Conservation (phyloP, 1,140 invertebrate genomes). For the Elymnias hypermnestra region DNA sequence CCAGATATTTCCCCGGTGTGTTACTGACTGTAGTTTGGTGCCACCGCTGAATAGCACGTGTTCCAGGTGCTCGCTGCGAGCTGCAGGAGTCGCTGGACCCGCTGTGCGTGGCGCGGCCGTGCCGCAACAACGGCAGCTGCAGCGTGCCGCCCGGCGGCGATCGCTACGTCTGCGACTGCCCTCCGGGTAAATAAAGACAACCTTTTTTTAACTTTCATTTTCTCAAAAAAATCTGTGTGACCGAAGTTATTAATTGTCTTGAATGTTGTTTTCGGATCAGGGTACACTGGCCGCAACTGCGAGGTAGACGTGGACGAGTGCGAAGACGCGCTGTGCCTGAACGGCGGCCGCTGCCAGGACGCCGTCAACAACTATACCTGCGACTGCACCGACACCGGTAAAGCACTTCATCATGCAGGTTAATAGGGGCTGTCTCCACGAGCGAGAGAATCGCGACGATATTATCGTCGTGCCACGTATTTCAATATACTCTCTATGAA, state of each 20-base stretch:
- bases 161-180: conserved; percentile 78
- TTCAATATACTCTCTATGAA: no score
- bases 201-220: background rate
- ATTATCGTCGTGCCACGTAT: no score
- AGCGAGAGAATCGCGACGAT: no score
- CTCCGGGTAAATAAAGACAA: conserved; percentile 59
- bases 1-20: no score
- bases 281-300: conserved; percentile 14
- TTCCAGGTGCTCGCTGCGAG: conserved; percentile 84
- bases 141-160: conserved; percentile 75
- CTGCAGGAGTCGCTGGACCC: conserved; percentile 81
- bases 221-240: no score
- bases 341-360: conserved; percentile 15
- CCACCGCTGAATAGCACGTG: background rate
- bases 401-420: no score
- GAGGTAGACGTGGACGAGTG: conserved; percentile 14
- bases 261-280: conserved; percentile 35
- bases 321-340: conserved; percentile 3
- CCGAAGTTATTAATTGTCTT: no score
- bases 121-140: conserved; percentile 84
- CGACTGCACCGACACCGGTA: conserved; percentile 81
- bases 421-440: no score
- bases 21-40: no score
- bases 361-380: conserved; percentile 85
- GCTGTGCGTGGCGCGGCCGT: conserved; percentile 85